phyloP scores from a whole-genome alignment of 2,797 vertebrate genomes.

The Poeciliopsis presidionis region DNA sequence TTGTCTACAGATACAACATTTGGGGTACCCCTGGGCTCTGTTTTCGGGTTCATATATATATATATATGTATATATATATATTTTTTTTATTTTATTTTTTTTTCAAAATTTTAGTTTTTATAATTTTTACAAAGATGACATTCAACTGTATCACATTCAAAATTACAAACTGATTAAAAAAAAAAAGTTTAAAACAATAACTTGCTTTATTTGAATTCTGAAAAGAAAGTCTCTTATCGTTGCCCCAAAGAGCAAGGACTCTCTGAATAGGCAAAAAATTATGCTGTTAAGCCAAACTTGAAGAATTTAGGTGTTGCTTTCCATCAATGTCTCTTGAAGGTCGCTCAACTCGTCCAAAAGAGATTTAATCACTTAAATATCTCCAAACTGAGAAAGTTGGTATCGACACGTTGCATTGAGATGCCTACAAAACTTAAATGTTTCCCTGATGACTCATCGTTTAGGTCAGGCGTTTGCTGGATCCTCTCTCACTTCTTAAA shows the following conservation, averaged over 20 bases:
- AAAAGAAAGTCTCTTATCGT: neutral
- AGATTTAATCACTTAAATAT: neutral
- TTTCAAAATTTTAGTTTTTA: too few species aligned
- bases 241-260: neutral
- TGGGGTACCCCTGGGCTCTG: neutral
- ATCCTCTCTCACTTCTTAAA: neutral
- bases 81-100: too few species aligned
- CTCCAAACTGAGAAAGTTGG: neutral
- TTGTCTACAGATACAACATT: neutral
- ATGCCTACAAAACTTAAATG: neutral
- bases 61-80: too few species aligned
- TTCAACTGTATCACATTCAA: neutral
- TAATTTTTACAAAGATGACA: neutral
- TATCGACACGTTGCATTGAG: neutral
- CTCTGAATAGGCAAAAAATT: neutral
- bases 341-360: neutral
- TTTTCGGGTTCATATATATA: neutral
- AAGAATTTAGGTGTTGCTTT: neutral
- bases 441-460: neutral
- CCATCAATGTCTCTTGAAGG: neutral
- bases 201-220: neutral
- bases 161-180: neutral
- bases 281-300: neutral
- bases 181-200: neutral
- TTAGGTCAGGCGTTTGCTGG: neutral